A percentile compares a stretch with the other conserved stretches of the same genome.
phyloP scores from a whole-genome alignment of 2,113 vertebrate species.

The Pluvianellus socialis region DNA sequence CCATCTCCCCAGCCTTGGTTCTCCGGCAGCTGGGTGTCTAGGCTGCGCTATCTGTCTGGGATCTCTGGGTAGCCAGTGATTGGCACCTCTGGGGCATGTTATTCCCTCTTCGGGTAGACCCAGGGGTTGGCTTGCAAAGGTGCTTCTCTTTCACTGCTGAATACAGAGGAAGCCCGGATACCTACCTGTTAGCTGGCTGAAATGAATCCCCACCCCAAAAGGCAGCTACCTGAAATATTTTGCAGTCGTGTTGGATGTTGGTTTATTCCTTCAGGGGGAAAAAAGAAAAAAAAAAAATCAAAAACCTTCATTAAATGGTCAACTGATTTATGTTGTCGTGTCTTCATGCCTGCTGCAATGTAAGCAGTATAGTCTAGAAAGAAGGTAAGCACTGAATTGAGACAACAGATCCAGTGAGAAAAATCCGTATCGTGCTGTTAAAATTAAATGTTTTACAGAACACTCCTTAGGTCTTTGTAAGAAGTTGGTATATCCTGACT shows the following conservation, averaged over 20 bases:
- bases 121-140: not conserved
- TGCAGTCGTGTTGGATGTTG: not conserved
- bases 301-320: not conserved
- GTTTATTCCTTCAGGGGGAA: not conserved
- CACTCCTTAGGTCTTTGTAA: not conserved
- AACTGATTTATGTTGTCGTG: not conserved
- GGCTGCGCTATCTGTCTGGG: slow-evolving; percentile 47
- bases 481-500: not conserved
- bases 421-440: not conserved
- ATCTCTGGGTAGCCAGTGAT: slow-evolving; percentile 36
- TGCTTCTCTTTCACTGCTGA: not conserved
- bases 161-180: not conserved
- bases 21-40: slow-evolving; percentile 7
- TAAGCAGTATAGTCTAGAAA: not conserved
- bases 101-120: not conserved
- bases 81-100: slow-evolving; percentile 48
- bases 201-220: not conserved
- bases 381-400: not conserved
- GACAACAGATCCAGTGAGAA: not conserved
- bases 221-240: not conserved
- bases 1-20: not conserved
- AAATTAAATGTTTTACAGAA: not conserved
- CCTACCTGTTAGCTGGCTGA: not conserved
- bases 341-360: not conserved
- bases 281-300: not conserved